phyloP scores from a whole-genome alignment of 2,797 vertebrate species.

The Pseudocheirus occidentalis region DNA sequence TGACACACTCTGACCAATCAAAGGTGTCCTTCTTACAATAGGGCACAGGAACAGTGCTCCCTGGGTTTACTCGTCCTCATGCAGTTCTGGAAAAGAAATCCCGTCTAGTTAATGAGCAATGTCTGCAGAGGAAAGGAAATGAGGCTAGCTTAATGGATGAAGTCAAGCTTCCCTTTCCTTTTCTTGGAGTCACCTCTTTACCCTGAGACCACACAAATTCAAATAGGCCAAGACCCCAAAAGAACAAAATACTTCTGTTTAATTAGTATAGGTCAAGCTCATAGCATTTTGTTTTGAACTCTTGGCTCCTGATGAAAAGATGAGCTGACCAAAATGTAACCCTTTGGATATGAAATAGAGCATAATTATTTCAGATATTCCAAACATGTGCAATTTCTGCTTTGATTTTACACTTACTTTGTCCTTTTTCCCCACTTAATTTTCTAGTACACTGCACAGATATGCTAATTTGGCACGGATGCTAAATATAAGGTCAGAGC shows the following conservation, averaged over 20 bases:
- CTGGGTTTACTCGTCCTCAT: constrained; percentile 38
- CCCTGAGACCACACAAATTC: constrained; percentile 51
- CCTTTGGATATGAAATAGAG: constrained; percentile 71
- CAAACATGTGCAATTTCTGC: constrained; percentile 68
- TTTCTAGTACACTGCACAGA: constrained; percentile 78
- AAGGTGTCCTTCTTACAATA: not conserved
- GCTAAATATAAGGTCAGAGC: constrained; percentile 81
- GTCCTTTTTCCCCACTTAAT: constrained; percentile 82
- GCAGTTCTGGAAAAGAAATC: constrained; percentile 30
- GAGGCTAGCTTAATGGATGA: constrained; percentile 60
- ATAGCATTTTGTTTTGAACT: constrained; percentile 73
- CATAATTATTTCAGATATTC: constrained; percentile 79
- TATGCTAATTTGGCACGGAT: constrained; percentile 81
- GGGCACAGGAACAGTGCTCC: constrained; percentile 28
- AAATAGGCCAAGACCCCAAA: constrained; percentile 60
- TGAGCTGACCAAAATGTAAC: constrained; percentile 58
- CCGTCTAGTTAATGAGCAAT: constrained; percentile 68
- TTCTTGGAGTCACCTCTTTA: constrained; percentile 69
- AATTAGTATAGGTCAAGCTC: constrained; percentile 69
- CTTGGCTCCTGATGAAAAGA: constrained; percentile 69
- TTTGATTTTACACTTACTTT: constrained; percentile 79
- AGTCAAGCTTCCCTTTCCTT: constrained; percentile 59
- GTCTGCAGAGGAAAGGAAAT: constrained; percentile 61
- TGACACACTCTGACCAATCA: constrained; percentile 29
- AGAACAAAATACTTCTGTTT: constrained; percentile 70